Evolutionary conservation across 2,797 vertebrate genomes (phyloP), one percentile per base, ranked within the genome.

Genomic region (Otus scops): DNA sequence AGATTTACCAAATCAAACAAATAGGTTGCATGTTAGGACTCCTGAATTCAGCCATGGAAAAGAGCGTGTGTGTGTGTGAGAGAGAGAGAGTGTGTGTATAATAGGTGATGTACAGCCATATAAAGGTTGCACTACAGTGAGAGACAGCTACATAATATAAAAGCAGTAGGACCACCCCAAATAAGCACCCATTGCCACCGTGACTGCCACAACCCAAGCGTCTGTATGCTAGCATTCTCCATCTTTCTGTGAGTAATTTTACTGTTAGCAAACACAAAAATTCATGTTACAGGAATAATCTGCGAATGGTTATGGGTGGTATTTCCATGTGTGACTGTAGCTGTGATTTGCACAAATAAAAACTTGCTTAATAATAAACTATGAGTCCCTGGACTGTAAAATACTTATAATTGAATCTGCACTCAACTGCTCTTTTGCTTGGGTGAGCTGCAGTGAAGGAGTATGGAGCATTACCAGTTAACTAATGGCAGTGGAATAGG

Each of bases 131-230:
- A 22, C 20, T 77, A 43, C 41, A 23, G 28, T 56, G 43, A 70
- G 21, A 65, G n/a, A 27, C 11, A 63, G 38, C 9, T 59, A 8
- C 11, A 4, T n/a, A 23, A 53, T 10, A 14, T 14, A 60, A 69
- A 77, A 85, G 19, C 56, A 71, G 43, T 19, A 68, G 84, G 47
- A 13, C 14, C 30, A 53, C 23, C 8, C 36, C 45, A 85, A 60
- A 53, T 18, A 28, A 51, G 20, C 30, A 48, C 22, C 17, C 53
- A 1, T 27, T 60, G 63, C 48, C 53, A 63, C 39, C 24, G 2
- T 4, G 48, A 23, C 34, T 61, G 54, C 32, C 56, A n/a, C 39
- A 81, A 3, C 26, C 36, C 1, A 1, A 53, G 43, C 0, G 1
- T 39, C 39, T 34, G 7, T 48, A 32, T 9, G 14, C 45, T 48